phyloP scores from a whole-genome alignment of 2,113 vertebrate species.

The Colistium nudipinnis region DNA sequence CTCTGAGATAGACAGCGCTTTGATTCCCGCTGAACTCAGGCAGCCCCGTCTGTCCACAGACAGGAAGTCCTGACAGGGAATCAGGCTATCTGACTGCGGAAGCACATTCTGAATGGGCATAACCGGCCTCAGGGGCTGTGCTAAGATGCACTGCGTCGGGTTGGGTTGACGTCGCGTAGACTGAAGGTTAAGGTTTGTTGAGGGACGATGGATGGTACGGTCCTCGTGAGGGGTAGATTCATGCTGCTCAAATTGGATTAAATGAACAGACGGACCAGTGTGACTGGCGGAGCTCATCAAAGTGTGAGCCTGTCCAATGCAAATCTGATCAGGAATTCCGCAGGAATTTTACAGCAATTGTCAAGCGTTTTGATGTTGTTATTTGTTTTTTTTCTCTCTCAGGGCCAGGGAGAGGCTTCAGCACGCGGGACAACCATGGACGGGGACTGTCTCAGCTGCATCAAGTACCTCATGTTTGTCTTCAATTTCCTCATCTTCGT shows the following conservation, averaged over 20 bases:
- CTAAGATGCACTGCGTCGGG: constrained; percentile 27
- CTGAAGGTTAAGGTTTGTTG: constrained; percentile 39
- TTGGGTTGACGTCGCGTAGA: constrained; percentile 37
- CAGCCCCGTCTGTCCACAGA: constrained; percentile 36
- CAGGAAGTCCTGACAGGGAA: constrained; percentile 21
- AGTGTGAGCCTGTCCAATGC: constrained; percentile 40
- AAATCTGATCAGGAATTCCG: constrained; percentile 33
- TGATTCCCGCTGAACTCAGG: too few relatives aligned
- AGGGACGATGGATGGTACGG: constrained; percentile 10
- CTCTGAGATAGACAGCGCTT: constrained; percentile 26
- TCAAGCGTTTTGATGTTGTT: constrained; percentile 41
- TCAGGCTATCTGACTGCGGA: constrained; percentile 25
- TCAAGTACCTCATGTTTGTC: constrained; percentile 98
- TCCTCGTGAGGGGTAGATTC: constrained; percentile 26
- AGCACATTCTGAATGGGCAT: constrained; percentile 28
- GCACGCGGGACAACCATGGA: constrained; percentile 87
- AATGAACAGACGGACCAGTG: constrained; percentile 39
- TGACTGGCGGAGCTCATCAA: constrained; percentile 70
- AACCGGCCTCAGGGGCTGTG: constrained; percentile 18
- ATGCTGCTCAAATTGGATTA: constrained; percentile 44
- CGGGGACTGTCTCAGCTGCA: constrained; percentile 94
- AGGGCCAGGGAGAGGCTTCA: constrained; percentile 84
- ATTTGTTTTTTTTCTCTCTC: constrained; percentile 33
- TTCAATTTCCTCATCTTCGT: constrained; percentile 98
- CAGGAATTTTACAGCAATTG: constrained; percentile 36